Evolutionary conservation across 2,797 vertebrate genomes (phyloP), one percentile per base, ranked within the genome.

Genomic region (Ibycter americanus): DNA sequence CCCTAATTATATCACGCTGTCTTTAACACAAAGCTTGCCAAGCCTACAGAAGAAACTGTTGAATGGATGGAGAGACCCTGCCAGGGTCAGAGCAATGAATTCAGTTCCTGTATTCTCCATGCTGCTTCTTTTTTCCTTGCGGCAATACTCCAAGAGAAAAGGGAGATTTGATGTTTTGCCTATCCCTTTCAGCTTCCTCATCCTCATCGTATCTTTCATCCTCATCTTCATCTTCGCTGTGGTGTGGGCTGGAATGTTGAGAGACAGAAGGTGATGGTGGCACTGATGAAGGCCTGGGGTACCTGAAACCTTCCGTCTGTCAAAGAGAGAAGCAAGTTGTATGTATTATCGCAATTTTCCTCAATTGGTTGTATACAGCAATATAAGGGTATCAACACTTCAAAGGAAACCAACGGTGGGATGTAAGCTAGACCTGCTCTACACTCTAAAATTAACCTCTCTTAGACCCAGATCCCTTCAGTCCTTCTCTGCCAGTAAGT

Each of bases 261-360:
- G 99, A 99, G 56, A 97, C 98, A 0, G 98, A 98, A 27, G 99
- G 99, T 3, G 99, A 99, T 7, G 99, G 99, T 5, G 99, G 99
- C 29, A 99, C 99, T 0, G 99, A 99, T 36, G 98, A 98, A 23
- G 99, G 99, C 20, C 99, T 98, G 11, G 99, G 99, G 83, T 98
- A 99, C 16, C 98, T 98, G 97, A 99, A 99, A 31, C 99, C 99
- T 81, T 99, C 98, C 0, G 98, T 98, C 99, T 99, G 97, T 23
- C 68, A 91, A 80, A 38, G 80, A 95, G 19, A 86, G 23, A 89
- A 90, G 61, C 13, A 87, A 49, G 34, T 22, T 16, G 36, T 7
- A 31, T 4, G 27, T 15, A 16, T 80, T 70, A 78, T 8, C n/a
- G 80, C 19, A 20, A 19, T 19, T 21, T 15, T 46, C 44, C 19